Base-by-base conservation (phyloP, 2,888 invertebrate genomes). In the Sarcophaga rosellei region DNA sequence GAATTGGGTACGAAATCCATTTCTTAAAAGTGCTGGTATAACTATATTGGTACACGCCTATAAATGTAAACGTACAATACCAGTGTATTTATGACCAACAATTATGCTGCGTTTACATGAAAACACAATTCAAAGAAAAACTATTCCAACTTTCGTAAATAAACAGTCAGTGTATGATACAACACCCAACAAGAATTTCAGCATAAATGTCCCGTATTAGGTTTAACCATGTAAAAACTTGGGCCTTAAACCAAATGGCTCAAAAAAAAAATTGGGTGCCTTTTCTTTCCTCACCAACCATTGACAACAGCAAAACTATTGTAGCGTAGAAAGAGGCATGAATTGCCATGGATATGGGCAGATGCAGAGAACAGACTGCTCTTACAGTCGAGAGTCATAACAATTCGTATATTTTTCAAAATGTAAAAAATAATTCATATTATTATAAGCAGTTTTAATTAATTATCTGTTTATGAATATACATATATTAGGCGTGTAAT, bases 1-100 rank as follows among this genome's bases (percentile, higher is more conserved):
- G 25, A 53, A 69, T 53, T 69, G 23, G 20, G 8, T 21, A 53
- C 17, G 17, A 69, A 69, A 69, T 69, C 53, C 53, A 69, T 69
- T 69, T 53, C 23, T 53, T 53, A 53, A 53, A 21, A 53, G 12
- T 53, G 53, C 53, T 53, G 15, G 17, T 53, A 17, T 15, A 53
- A 15, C 15, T 15, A 8, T 21, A 61, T 61, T 20, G n/a, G 21
- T 61, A 61, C 61, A 61, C 21, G 21, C 61, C 61, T 61, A 17
- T 53, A 15, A 12, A 53, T 61, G 21, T 61, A 61, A 44, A 17
- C 10, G n/a, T 66, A n/a, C n/a, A 65, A 65, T 10, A 20, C n/a
- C 6, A 66, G 44, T 44, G n/a, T 65, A 65, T 65, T 63, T 63
- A 63, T 25, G 25, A 44, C 25, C 35, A 17, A 53, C 12, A 53